These are phyloP conservation scores for Phyllostomus hastatus DNA, from an alignment of 2,113 vertebrate genomes.

Conservation along the genomic window DNA sequence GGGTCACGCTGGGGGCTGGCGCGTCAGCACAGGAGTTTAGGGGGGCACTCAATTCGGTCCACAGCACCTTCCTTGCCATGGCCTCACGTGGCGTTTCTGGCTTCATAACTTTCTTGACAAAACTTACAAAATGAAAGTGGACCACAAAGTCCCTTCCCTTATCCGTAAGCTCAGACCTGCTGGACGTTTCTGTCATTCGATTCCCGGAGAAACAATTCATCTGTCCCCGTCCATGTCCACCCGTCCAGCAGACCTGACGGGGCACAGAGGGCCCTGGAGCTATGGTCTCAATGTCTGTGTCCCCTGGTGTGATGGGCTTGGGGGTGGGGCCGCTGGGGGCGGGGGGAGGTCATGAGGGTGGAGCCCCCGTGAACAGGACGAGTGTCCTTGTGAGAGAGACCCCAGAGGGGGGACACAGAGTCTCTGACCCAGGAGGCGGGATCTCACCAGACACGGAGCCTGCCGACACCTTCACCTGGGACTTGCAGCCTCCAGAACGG, in stretches of 20 bases:
- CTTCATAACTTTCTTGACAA: not conserved
- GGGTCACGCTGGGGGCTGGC: not conserved
- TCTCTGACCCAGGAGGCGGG: not conserved
- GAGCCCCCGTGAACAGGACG: not conserved
- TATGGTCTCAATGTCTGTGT: too few species aligned
- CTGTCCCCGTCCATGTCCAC: not conserved
- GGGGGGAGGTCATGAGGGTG: not conserved
- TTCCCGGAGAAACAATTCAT: not conserved
- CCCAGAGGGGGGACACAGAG: not conserved
- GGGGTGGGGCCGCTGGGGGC: not conserved
- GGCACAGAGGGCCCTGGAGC: not conserved
- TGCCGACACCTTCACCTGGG: not conserved
- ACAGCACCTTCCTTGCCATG: not conserved
- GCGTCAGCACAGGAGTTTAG: not conserved
- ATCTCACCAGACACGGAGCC: not conserved
- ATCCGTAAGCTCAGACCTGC: not conserved
- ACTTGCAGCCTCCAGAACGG: not conserved
- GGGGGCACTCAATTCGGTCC: too few species aligned
- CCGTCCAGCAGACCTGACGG: not conserved
- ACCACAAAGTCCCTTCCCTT: not conserved
- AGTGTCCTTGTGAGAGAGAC: not conserved
- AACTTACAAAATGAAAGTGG: not conserved
- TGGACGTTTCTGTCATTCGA: not conserved
- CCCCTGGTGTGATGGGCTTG: not conserved
- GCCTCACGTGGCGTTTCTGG: not conserved